A percentile compares a stretch with the other conserved stretches of the same genome.
These are phyloP conservation scores for Synanceia verrucosa DNA, from an alignment of 2,797 vertebrate species.

Conservation along the genomic window DNA sequence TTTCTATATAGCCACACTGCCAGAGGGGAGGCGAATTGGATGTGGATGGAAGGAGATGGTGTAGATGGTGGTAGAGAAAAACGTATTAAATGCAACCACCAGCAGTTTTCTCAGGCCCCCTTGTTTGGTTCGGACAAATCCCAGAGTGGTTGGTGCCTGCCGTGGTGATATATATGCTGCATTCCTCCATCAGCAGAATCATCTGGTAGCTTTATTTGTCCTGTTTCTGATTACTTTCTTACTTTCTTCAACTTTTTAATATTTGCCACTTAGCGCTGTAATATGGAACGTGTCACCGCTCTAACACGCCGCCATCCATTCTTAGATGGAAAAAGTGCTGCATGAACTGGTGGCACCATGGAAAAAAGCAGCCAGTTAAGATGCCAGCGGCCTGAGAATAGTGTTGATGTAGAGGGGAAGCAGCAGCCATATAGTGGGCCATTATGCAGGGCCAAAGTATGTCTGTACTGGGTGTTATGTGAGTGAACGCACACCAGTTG, in stretches of 20 bases:
- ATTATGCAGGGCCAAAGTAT: constrained; percentile 21
- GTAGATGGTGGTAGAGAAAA: constrained; percentile 55
- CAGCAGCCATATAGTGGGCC: constrained; percentile 9
- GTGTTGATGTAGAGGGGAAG: constrained; percentile 42
- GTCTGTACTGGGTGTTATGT: not conserved
- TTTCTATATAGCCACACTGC: constrained; percentile 54
- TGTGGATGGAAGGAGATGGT: constrained; percentile 65
- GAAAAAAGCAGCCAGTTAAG: constrained; percentile 49
- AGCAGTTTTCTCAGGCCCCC: constrained; percentile 50
- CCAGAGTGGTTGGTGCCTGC: constrained; percentile 50
- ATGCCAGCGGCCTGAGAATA: constrained; percentile 30
- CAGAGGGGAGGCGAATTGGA: constrained; percentile 57
- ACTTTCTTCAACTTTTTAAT: constrained; percentile 24
- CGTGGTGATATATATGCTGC: constrained; percentile 56
- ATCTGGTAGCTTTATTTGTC: constrained; percentile 30
- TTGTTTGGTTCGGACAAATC: constrained; percentile 66
- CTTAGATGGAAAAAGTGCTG: constrained; percentile 24
- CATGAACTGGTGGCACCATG: constrained; percentile 22
- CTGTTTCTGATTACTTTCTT: constrained; percentile 42
- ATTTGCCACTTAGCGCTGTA: constrained; percentile 8
- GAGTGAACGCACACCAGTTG: constrained; percentile 7
- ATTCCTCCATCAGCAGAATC: constrained; percentile 40
- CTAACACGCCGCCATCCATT: constrained; percentile 14
- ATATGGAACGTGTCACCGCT: constrained; percentile 29
- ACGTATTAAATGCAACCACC: constrained; percentile 56